Base-by-base conservation (phyloP, 2,113 vertebrate genomes). In the Lutjanus erythropterus region DNA sequence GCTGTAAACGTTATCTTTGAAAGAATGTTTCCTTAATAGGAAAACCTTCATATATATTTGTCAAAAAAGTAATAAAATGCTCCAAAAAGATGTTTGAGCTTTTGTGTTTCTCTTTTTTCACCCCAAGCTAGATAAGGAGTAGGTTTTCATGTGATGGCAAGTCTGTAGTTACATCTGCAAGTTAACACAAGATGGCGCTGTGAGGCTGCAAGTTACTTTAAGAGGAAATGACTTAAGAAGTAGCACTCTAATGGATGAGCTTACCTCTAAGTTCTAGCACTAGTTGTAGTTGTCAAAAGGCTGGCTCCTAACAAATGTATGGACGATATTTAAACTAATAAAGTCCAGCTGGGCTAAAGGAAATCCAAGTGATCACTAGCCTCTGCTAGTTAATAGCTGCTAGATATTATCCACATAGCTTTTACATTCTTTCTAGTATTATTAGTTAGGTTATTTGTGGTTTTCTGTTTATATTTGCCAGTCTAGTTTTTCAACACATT, bases 1-100 rank as follows among this genome's bases (percentile, higher is more conserved):
- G 91, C 92, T 95, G 93, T 94, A 93, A 92, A 92, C 90, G 89
- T 91, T n/a, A 91, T 93, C 91, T 92, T 92, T 92, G 75, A 91
- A 92, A 94, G 91, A 89, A 92, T 92, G 90, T 94, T 93, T 94
- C 92, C 90, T 90, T 78, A 44, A 80, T 86, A 91, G 93, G 91
- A 88, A 92, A 93, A 90, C 80, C 87, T 93, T 94, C 93, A 93
- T 94, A 94, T 95, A 95, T 96, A 95, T 95, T 95, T 95, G 95
- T 95, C 94, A 94, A 94, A 95, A 94, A 96, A 94, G 86, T 86
- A 95, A 93, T 93, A 93, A 95, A 94, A 94, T 80, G 56, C 75
- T 92, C 84, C 75, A 88, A 94, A 94, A 93, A 88, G 55, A 87
- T 31, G 11, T 35, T 75, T 70, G 31, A 9, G 11, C 18, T 74